phyloP scores from a whole-genome alignment of 1,140 invertebrate species.

The Formica selysi region DNA sequence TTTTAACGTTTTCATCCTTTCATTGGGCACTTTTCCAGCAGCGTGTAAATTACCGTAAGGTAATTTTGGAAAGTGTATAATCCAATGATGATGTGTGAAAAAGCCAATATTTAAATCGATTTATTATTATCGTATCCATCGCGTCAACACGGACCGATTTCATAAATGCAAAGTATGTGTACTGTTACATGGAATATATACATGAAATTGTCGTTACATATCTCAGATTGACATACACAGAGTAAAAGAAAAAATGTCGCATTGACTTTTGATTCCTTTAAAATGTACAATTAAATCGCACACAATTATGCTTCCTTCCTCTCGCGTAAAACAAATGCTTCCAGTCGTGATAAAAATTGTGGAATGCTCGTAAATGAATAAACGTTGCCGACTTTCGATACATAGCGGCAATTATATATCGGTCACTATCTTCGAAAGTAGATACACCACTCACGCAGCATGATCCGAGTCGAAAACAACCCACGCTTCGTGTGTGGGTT shows the following conservation, averaged over 20 bases:
- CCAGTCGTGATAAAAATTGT: constrained; percentile 72
- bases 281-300: constrained; percentile 79
- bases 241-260: constrained; percentile 29
- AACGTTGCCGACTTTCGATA: constrained; percentile 57
- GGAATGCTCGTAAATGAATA: constrained; percentile 79
- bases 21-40: constrained; percentile 75
- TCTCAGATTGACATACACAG: constrained; percentile 1
- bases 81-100: constrained; percentile 68
- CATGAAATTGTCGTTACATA: constrained; percentile 24
- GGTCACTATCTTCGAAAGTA: constrained; percentile 62
- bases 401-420: constrained; percentile 38
- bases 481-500: constrained; percentile 67
- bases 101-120: constrained; percentile 38
- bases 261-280: constrained; percentile 49
- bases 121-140: constrained; percentile 24
- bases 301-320: constrained; percentile 58
- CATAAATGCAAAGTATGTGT: constrained; percentile 48
- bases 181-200: constrained; percentile 58
- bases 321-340: constrained; percentile 66
- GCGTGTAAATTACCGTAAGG: constrained; percentile 72
- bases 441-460: constrained; percentile 59
- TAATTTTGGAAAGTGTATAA: constrained; percentile 80
- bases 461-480: constrained; percentile 54
- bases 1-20: neutral
- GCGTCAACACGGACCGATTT: constrained; percentile 31